Base-by-base conservation (phyloP, 2,888 invertebrate genomes). In the Eupithecia insigniata region DNA sequence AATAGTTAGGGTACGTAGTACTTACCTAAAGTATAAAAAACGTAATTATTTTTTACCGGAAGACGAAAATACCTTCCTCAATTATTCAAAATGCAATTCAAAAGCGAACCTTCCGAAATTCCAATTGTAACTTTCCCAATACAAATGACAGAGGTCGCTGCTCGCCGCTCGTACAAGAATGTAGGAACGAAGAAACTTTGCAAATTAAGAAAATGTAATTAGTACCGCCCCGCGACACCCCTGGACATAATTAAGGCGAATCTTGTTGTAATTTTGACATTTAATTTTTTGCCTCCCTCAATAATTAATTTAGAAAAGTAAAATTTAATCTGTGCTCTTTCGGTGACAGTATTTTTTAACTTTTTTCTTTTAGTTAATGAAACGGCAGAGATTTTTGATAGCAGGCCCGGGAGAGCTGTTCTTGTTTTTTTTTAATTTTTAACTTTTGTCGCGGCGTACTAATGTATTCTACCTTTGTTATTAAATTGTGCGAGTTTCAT, bases 181-280 rank as follows among this genome's bases (percentile, higher is more conserved):
- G 80, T 79, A 82, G 76, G 72, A 79, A 74, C 74, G 77, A 72
- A 60, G 70, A 73, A 92, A 93, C 88, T 93, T 93, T 91, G 89
- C 92, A 90, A 93, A 94, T 93, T 93, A 93, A 92, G 93, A 92
- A 93, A 93, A 92, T 91, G 93, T 92, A 93, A 93, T 93, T 93
- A 93, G 92, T 89, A n/a, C 83, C 80, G 76, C 84, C 81, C 22
- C 75, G 71, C 76, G 68, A 75, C 79, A 74, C 72, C 83, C 80
- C 79, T 84, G 89, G 92, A 92, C 92, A 92, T 92, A 92, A 92
- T 93, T 92, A 92, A 92, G 88, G 88, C 87, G 87, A 92, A 93
- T 93, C 91, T 92, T 92, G 92, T 92, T 93, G 93, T 93, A 93
- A 93, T 93, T 93, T 92, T 91, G 92, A 93, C 92, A 87, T 93